Conservation (phyloP, 2,113 vertebrate species). For the Accipiter virgatus region DNA sequence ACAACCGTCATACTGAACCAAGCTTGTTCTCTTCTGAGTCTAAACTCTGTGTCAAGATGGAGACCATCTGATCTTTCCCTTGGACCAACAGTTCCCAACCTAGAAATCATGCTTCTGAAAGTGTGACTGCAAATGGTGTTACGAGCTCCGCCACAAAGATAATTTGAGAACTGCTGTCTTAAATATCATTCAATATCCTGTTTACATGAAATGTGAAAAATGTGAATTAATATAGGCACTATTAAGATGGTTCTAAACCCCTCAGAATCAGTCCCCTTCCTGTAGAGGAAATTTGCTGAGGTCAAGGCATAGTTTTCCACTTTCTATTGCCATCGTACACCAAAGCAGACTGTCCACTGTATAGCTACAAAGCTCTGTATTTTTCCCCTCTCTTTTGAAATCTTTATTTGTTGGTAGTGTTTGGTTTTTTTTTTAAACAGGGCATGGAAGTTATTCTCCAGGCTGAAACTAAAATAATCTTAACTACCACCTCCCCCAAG, state of each 20-base stretch:
- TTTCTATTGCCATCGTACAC: background rate
- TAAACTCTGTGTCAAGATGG: background rate
- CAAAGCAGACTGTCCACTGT: background rate
- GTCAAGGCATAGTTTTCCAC: background rate
- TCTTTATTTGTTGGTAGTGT: background rate
- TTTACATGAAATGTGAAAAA: background rate
- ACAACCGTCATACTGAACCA: accelerated
- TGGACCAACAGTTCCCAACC: background rate
- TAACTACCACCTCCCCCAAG: background rate
- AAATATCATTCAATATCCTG: background rate
- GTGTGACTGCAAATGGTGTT: background rate
- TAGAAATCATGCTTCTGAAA: background rate
- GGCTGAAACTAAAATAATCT: background rate
- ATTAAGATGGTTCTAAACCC: background rate
- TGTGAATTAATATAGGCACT: background rate
- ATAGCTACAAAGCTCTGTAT: background rate
- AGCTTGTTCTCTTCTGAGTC: background rate
- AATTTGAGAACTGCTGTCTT: background rate
- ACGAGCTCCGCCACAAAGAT: background rate
- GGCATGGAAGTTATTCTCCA: background rate
- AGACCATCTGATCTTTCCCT: background rate
- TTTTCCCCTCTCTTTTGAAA: background rate
- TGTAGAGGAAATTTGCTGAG: background rate
- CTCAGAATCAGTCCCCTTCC: background rate
- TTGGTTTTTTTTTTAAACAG: background rate